Evolutionary conservation across 30 jellyfish, hydroid and myxozoan genomes (phyloP).

Genomic region (Haliclystus octoradiatus): DNA sequence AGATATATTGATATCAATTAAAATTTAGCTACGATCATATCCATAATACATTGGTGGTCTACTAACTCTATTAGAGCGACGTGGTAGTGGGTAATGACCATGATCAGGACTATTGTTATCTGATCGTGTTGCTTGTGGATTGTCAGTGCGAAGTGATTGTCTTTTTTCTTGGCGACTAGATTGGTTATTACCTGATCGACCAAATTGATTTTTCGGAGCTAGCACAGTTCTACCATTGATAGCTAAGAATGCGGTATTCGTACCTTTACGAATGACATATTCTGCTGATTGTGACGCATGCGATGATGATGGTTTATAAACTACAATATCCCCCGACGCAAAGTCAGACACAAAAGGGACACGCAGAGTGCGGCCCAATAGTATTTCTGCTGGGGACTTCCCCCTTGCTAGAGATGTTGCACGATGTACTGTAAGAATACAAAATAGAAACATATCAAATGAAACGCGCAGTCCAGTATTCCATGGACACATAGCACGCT

Average conservation of each 20-base stretch:
- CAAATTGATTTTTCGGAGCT: not conserved
- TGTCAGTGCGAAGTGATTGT: too few relatives aligned
- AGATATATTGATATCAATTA: too few relatives aligned
- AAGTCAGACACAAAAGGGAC: not conserved
- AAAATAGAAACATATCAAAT: not conserved
- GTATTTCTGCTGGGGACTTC: not conserved
- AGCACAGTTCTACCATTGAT: not conserved
- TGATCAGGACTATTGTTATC: too few relatives aligned
- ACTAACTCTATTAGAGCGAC: too few relatives aligned
- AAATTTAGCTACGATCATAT: too few relatives aligned
- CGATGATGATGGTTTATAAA: not conserved
- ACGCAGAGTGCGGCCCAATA: not conserved
- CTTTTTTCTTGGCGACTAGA: too few relatives aligned
- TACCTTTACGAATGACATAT: not conserved
- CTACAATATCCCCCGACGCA: not conserved
- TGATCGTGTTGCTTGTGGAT: too few relatives aligned
- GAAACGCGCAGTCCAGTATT: not conserved
- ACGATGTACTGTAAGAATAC: not conserved
- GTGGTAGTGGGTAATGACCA: too few relatives aligned
- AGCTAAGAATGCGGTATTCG: not conserved
- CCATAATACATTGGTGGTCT: too few relatives aligned
- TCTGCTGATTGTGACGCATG: not conserved
- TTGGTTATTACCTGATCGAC: too few relatives aligned
- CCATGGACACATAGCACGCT: not conserved
- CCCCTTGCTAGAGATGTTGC: not conserved